Conservation (phyloP, 2,113 vertebrate genomes). For the Sorex fumeus region DNA sequence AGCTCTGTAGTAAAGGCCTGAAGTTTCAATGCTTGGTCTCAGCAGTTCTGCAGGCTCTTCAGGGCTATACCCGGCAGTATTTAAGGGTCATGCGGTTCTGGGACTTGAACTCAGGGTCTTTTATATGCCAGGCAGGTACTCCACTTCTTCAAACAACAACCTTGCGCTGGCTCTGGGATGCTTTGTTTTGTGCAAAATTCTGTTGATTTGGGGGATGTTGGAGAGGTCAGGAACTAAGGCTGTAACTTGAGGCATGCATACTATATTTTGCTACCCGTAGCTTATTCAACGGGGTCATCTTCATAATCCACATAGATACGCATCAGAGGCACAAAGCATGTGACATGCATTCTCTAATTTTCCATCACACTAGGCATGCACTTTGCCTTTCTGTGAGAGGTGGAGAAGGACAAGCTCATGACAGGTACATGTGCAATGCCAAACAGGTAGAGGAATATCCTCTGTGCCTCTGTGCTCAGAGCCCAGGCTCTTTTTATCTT, state of each 20-base stretch:
- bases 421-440: background rate
- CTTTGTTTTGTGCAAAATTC: accelerated
- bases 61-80: too few relatives aligned
- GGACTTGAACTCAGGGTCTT: too few relatives aligned
- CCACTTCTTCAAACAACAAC: too few relatives aligned
- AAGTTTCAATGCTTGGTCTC: too few relatives aligned
- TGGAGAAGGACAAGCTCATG: accelerated
- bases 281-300: background rate
- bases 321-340: accelerated
- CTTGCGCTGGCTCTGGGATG: accelerated
- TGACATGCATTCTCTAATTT: accelerated
- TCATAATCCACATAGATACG: accelerated
- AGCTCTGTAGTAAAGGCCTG: too few relatives aligned
- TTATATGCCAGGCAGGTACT: too few relatives aligned
- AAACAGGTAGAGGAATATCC: background rate
- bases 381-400: background rate
- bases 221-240: too few relatives aligned
- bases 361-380: too few relatives aligned
- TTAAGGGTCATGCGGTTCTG: too few relatives aligned
- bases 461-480: background rate
- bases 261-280: background rate
- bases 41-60: too few relatives aligned
- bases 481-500: background rate
- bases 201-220: background rate
- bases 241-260: background rate